Percentiles rank a stretch among this genome's conserved stretches.
Evolutionary conservation across 2,113 vertebrate species (phyloP).

Genomic region (Cynopterus brachyotis): DNA sequence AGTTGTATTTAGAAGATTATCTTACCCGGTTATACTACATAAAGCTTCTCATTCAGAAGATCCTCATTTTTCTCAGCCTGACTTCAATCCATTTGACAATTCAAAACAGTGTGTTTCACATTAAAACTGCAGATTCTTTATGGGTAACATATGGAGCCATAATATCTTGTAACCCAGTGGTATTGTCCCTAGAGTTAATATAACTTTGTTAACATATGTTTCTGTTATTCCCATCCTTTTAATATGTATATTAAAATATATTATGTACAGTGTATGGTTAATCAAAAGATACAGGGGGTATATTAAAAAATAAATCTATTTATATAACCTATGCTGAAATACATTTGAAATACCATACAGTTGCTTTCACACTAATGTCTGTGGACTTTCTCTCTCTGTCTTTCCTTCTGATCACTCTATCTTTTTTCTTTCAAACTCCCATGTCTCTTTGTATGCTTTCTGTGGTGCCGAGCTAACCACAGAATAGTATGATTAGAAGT

Average conservation of each 20-base stretch:
- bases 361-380: constrained; percentile 13
- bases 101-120: constrained; percentile 41
- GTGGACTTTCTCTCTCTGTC: background rate
- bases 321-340: constrained; percentile 48
- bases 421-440: background rate
- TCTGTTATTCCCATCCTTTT: constrained; percentile 39
- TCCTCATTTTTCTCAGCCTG: constrained; percentile 38
- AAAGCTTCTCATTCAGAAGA: constrained; percentile 50
- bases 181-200: constrained; percentile 56
- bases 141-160: constrained; percentile 64
- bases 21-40: background rate
- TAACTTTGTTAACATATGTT: constrained; percentile 68
- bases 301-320: constrained; percentile 45
- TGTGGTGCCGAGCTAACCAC: constrained; percentile 45
- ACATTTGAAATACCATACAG: constrained; percentile 48
- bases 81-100: constrained; percentile 35
- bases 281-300: constrained; percentile 61
- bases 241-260: constrained; percentile 12
- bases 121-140: constrained; percentile 55
- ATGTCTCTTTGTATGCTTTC: background rate
- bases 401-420: constrained; percentile 47
- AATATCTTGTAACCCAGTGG: constrained; percentile 19
- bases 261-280: background rate
- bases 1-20: background rate
- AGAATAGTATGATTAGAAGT: background rate